These are phyloP conservation scores for Oscheius sp. DNA, from an alignment of 2,888 invertebrate genomes.

Conservation along the genomic window DNA sequence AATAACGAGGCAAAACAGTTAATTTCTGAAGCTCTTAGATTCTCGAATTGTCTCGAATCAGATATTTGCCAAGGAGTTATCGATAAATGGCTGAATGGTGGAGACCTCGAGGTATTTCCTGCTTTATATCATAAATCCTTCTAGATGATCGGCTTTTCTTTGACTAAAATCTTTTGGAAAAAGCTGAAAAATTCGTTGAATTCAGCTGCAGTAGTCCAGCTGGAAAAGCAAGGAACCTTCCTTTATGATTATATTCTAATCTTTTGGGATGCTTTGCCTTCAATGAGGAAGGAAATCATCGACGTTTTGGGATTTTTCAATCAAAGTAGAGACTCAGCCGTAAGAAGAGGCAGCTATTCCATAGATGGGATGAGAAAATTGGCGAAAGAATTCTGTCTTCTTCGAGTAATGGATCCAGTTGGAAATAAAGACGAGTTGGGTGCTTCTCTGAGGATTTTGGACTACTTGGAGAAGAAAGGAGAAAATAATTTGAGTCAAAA, in stretches of 20 bases:
- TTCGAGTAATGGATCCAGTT: neutral
- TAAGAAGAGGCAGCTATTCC: neutral
- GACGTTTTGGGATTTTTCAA: neutral
- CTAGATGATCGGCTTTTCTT: neutral
- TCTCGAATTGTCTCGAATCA: neutral
- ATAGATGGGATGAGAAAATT: neutral
- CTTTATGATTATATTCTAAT: conserved; percentile 18
- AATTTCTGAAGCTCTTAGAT: neutral
- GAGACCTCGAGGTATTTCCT: neutral
- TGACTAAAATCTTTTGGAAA: conserved; percentile 8
- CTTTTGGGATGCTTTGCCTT: conserved; percentile 18
- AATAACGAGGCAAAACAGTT: no score
- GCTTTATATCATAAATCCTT: neutral
- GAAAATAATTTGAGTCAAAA: neutral
- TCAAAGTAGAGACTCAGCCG: neutral
- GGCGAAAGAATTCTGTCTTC: neutral
- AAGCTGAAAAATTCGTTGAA: neutral
- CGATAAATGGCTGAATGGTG: neutral
- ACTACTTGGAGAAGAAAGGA: neutral
- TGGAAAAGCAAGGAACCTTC: neutral
- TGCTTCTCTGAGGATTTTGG: neutral
- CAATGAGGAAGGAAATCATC: neutral
- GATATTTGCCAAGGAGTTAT: conserved; percentile 6
- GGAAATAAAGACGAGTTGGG: neutral
- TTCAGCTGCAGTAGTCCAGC: neutral